Percentiles rank a stretch among this genome's conserved stretches.
Conservation (phyloP, 2,797 vertebrate genomes). For the Garrulus glandarius region DNA sequence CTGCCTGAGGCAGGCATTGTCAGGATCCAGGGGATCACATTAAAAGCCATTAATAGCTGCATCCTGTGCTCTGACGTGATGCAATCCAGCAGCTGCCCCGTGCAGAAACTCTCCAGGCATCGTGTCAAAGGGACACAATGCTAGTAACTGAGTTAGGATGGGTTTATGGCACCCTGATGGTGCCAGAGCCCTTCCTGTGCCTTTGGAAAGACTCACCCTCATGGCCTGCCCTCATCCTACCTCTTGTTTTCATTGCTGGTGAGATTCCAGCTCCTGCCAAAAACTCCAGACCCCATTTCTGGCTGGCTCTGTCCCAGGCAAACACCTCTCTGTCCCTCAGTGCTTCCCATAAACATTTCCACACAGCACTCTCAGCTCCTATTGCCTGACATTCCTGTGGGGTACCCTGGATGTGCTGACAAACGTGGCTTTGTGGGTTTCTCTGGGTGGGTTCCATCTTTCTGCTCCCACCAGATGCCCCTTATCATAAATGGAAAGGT, state of each 20-base stretch:
- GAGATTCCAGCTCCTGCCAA: not conserved
- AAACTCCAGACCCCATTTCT: not conserved
- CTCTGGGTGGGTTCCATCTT: not conserved
- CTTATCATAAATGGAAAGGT: not conserved
- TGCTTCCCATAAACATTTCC: not conserved
- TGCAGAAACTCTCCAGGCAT: not conserved
- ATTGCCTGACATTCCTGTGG: fast-evolving
- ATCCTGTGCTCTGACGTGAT: not conserved
- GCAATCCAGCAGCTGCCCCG: not conserved
- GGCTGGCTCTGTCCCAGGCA: not conserved
- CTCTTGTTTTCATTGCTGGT: not conserved
- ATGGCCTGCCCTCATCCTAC: not conserved
- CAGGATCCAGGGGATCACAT: not conserved
- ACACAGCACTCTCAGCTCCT: not conserved
- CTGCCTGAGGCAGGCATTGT: not conserved
- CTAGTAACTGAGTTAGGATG: not conserved
- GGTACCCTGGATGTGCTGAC: not conserved
- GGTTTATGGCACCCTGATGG: not conserved
- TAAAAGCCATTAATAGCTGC: constrained; percentile 25
- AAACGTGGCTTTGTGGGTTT: not conserved
- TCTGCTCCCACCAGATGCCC: not conserved
- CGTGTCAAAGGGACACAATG: not conserved
- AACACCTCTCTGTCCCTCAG: not conserved
- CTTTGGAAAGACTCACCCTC: not conserved
- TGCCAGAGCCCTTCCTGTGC: not conserved